A percentile compares a stretch with the other conserved stretches of the same genome.
Conservation (phyloP, 2,113 vertebrate species). For the Calypte anna region DNA sequence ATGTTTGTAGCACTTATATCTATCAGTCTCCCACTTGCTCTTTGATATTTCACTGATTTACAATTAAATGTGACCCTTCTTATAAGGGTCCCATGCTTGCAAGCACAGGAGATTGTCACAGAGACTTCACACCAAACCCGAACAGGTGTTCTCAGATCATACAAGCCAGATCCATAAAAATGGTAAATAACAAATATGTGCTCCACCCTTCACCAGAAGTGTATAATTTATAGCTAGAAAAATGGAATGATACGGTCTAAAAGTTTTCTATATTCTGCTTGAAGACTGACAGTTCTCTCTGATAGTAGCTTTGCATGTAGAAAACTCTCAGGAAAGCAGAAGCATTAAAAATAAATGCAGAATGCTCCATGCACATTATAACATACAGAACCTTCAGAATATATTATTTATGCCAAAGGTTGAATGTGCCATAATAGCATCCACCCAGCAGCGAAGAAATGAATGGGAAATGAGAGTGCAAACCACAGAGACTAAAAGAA, state of each 20-base stretch:
- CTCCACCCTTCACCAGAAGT: neutral
- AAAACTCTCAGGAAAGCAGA: constrained; percentile 45
- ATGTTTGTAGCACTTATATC: neutral
- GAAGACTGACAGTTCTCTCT: constrained; percentile 15
- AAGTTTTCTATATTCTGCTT: constrained; percentile 10
- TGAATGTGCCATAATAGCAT: constrained; percentile 40
- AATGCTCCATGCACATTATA: constrained; percentile 16
- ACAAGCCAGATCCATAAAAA: constrained; percentile 21
- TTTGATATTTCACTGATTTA: neutral
- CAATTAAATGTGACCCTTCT: neutral
- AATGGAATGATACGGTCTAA: constrained; percentile 25
- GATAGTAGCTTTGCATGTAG: constrained; percentile 27
- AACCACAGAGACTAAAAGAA: constrained; percentile 8
- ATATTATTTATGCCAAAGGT: constrained; percentile 59
- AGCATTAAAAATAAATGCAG: constrained; percentile 65
- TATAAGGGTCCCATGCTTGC: neutral
- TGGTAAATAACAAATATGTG: neutral
- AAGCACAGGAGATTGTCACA: neutral
- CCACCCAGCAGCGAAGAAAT: constrained; percentile 27
- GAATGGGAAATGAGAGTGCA: neutral
- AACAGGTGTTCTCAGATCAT: neutral
- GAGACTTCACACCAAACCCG: neutral
- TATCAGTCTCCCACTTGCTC: neutral
- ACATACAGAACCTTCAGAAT: constrained; percentile 49
- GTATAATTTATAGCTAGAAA: neutral